These are phyloP conservation scores for Astreopora myriophthalma DNA, from an alignment of 64 coral and sea anemone genomes.

Conservation along the genomic window DNA sequence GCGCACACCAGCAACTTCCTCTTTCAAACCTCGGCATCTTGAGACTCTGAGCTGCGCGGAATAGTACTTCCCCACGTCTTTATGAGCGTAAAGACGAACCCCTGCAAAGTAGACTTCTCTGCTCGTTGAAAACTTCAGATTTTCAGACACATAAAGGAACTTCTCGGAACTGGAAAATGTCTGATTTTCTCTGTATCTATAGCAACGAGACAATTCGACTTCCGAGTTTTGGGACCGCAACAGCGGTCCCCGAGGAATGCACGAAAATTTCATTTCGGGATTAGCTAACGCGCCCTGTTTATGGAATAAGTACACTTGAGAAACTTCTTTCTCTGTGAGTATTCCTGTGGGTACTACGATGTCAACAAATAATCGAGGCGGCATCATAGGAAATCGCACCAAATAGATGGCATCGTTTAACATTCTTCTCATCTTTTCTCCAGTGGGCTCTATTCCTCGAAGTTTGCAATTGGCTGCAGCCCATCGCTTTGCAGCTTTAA, in stretches of 20 bases:
- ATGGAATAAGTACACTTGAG: constrained; percentile 29
- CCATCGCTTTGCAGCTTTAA: constrained; percentile 22
- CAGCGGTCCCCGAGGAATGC: not conserved
- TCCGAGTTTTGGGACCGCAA: not conserved
- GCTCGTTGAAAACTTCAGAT: not conserved
- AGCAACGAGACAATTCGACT: not conserved
- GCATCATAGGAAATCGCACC: constrained; percentile 35
- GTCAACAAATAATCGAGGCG: not conserved
- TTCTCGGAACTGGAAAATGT: constrained; percentile 9
- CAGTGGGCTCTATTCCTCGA: not conserved
- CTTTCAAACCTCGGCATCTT: not conserved
- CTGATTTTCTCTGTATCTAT: constrained; percentile 36
- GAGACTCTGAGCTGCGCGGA: not conserved
- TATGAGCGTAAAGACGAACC: constrained; percentile 34
- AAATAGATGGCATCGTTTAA: not conserved
- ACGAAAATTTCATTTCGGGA: not conserved
- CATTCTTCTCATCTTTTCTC: not conserved
- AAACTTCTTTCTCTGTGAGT: constrained; percentile 1
- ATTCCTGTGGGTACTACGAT: constrained; percentile 18
- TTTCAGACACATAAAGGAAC: not conserved
- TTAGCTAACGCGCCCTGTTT: not conserved
- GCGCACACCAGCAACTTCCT: not conserved
- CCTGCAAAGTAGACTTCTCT: constrained; percentile 31
- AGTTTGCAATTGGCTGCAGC: constrained; percentile 22
- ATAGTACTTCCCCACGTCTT: not conserved